Conservation (phyloP, 2,888 invertebrate species). For the Calliopum simillimum region DNA sequence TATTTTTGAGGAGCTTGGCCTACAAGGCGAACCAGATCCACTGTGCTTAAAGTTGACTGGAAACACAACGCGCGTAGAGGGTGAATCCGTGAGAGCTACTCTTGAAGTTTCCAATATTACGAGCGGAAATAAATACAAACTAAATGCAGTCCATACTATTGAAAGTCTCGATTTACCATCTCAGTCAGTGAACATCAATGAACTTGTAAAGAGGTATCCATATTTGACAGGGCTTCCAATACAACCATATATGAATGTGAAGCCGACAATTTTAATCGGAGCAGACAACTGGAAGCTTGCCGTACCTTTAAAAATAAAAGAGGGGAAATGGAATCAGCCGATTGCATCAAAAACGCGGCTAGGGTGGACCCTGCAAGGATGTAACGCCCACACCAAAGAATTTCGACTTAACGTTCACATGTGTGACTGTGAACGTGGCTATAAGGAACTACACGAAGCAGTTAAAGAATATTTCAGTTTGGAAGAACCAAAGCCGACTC, state of each 20-base stretch:
- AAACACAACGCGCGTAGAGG: background rate
- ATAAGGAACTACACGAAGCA: slow-evolving; percentile 35
- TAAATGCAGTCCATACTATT: background rate
- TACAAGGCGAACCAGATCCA: slow-evolving; percentile 25
- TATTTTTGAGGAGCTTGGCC: slow-evolving; percentile 15
- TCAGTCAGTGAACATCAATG: slow-evolving; percentile 5
- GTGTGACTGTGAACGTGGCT: slow-evolving; percentile 36
- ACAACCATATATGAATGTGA: background rate
- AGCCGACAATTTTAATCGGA: slow-evolving; percentile 35
- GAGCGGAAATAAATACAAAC: background rate
- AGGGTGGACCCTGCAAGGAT: slow-evolving; percentile 36
- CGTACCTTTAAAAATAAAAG: slow-evolving; percentile 29
- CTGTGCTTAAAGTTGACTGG: slow-evolving; percentile 29
- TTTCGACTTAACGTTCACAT: slow-evolving; percentile 23
- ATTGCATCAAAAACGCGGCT: slow-evolving; percentile 33
- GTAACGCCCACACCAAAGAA: background rate
- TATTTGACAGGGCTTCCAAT: background rate
- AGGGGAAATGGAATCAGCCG: slow-evolving; percentile 32
- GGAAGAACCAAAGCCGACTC: slow-evolving; percentile 10
- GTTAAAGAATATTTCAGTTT: slow-evolving; percentile 33
- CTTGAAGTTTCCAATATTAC: background rate
- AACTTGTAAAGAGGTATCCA: background rate
- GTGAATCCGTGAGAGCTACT: background rate
- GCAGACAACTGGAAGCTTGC: slow-evolving; percentile 35
- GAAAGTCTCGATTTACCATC: background rate